These are phyloP conservation scores for Echiichthys vipera DNA, from an alignment of 2,797 vertebrate species.

Conservation along the genomic window DNA sequence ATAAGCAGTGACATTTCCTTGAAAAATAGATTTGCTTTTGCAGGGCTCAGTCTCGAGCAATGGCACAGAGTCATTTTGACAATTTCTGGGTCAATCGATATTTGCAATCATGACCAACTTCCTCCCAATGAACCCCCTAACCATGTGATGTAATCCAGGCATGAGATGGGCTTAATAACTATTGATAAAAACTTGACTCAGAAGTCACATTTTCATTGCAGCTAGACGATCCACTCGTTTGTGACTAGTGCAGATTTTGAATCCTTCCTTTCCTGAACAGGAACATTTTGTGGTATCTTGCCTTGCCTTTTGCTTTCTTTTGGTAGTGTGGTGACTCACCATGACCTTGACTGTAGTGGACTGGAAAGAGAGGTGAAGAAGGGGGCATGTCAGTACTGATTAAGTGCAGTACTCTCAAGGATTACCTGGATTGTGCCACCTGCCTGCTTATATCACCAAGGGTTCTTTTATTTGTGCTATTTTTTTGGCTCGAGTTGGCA, in stretches of 20 bases:
- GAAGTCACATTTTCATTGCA: background rate
- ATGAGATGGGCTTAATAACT: background rate
- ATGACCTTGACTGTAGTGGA: conserved; percentile 4
- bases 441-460: background rate
- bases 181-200: background rate
- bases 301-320: background rate
- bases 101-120: conserved; percentile 52
- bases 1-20: background rate
- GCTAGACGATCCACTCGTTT: background rate
- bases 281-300: background rate
- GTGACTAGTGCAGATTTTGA: background rate
- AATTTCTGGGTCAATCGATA: conserved; percentile 65
- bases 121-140: conserved; percentile 27
- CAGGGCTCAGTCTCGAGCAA: background rate
- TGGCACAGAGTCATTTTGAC: background rate
- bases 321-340: conserved; percentile 5
- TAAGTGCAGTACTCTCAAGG: background rate
- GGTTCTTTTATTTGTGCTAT: background rate
- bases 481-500: background rate
- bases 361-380: background rate
- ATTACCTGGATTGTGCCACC: background rate
- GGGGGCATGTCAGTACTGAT: conserved; percentile 5
- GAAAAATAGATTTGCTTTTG: conserved; percentile 8
- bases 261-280: background rate
- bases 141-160: conserved; percentile 9